phyloP scores from a whole-genome alignment of 1,140 invertebrate genomes.

The Penaeus vannamei region DNA sequence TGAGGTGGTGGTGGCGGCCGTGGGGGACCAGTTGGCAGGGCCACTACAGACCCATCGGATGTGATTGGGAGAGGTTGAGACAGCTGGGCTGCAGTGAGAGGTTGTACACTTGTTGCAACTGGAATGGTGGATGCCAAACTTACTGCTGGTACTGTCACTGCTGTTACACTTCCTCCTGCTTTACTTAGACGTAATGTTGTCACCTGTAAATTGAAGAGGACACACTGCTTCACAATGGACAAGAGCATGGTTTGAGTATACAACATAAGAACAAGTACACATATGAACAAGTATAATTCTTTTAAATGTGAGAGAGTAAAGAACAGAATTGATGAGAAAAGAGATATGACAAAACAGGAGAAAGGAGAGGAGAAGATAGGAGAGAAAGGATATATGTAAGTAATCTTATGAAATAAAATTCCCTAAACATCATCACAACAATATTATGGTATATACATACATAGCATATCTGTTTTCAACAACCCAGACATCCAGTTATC shows the following conservation, averaged over 20 bases:
- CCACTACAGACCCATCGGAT: slow-evolving; percentile 60
- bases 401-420: too few relatives aligned
- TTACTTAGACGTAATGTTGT: slow-evolving; percentile 54
- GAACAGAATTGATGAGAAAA: too few relatives aligned
- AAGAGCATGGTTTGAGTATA: neutral
- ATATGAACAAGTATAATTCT: slow-evolving; percentile 6
- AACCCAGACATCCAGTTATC: neutral
- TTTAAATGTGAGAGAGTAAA: neutral
- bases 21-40: slow-evolving; percentile 48
- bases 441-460: too few relatives aligned
- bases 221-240: neutral
- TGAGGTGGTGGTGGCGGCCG: slow-evolving; percentile 48
- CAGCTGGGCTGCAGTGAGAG: slow-evolving; percentile 46
- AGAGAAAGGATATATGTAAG: too few relatives aligned
- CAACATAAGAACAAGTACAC: neutral
- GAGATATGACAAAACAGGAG: too few relatives aligned
- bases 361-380: too few relatives aligned
- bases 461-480: too few relatives aligned
- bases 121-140: slow-evolving; percentile 56
- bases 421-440: too few relatives aligned
- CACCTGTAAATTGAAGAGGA: slow-evolving; percentile 31
- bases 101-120: slow-evolving; percentile 58
- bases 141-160: slow-evolving; percentile 54
- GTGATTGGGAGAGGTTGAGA: slow-evolving; percentile 63
- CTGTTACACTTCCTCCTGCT: slow-evolving; percentile 55